Conservation (phyloP, 1,140 invertebrate genomes). For the Heterodera carotae region DNA sequence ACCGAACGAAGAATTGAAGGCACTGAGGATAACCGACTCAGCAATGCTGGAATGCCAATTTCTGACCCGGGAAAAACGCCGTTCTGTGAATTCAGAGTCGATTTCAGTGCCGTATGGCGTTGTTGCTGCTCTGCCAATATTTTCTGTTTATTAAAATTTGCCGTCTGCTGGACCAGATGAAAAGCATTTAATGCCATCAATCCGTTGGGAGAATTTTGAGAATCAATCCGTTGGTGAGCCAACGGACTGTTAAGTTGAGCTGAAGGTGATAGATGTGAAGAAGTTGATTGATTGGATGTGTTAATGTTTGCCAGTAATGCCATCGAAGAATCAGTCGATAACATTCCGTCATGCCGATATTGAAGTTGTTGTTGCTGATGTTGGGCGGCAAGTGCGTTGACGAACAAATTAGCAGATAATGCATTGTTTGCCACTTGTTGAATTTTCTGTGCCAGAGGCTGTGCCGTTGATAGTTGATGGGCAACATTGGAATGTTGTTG, state of each 20-base stretch:
- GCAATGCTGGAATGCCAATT: not conserved
- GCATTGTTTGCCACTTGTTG: not conserved
- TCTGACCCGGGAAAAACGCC: conserved; percentile 3
- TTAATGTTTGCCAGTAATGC: not conserved
- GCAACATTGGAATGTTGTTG: not conserved
- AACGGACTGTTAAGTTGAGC: not conserved
- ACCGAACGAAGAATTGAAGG: conserved; percentile 1
- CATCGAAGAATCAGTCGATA: not conserved
- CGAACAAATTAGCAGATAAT: not conserved
- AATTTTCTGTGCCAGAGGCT: not conserved
- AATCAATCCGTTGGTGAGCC: not conserved
- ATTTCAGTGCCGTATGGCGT: conserved; percentile 2
- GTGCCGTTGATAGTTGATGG: not conserved
- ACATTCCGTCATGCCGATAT: not conserved
- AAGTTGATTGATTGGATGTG: not conserved
- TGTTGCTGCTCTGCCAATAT: conserved; percentile 14
- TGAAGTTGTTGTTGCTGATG: not conserved
- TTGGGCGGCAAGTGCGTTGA: conserved; percentile 2
- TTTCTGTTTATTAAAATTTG: conserved; percentile 9
- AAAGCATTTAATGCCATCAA: not conserved
- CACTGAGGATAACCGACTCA: conserved; percentile 11
- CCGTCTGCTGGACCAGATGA: conserved; percentile 1
- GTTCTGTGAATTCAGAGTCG: conserved; percentile 3
- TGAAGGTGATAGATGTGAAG: not conserved
- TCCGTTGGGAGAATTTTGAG: not conserved